Conservation (phyloP, 2,888 invertebrate genomes). For the Melipona bicolor region DNA sequence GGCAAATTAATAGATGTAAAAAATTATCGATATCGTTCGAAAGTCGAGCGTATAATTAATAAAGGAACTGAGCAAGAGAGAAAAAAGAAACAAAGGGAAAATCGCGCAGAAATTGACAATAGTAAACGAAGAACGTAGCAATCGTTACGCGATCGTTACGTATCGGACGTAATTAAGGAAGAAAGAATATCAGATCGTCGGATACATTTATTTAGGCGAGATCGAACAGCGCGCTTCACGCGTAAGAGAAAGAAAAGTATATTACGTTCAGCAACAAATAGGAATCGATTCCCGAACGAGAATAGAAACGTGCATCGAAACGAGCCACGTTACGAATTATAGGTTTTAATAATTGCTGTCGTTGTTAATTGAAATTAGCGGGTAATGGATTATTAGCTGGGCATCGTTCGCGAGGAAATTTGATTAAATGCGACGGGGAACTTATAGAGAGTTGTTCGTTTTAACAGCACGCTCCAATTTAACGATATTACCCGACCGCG, state of each 20-base stretch:
- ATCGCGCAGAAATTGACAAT: background rate
- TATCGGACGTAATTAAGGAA: no score
- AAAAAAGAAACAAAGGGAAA: background rate
- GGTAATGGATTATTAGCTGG: constrained; percentile 15
- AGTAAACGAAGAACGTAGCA: no score
- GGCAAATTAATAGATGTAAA: no score
- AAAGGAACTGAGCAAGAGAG: background rate
- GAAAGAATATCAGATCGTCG: background rate
- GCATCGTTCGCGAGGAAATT: background rate
- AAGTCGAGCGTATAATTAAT: background rate
- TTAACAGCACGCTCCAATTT: background rate
- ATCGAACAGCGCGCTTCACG: background rate
- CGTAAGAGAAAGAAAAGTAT: background rate
- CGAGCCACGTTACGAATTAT: background rate
- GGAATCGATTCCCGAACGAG: constrained; percentile 3
- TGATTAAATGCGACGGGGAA: constrained; percentile 11
- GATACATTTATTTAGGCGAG: background rate
- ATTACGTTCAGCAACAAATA: constrained; percentile 14
- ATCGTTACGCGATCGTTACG: no score
- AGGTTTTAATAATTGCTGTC: constrained; percentile 2
- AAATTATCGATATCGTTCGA: background rate
- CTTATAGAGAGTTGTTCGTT: constrained; percentile 9
- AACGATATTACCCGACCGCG: background rate
- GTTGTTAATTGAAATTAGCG: constrained; percentile 28
- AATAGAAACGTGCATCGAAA: background rate